Base-by-base conservation (phyloP, 2,888 invertebrate genomes). In the Cephus pulcher region DNA sequence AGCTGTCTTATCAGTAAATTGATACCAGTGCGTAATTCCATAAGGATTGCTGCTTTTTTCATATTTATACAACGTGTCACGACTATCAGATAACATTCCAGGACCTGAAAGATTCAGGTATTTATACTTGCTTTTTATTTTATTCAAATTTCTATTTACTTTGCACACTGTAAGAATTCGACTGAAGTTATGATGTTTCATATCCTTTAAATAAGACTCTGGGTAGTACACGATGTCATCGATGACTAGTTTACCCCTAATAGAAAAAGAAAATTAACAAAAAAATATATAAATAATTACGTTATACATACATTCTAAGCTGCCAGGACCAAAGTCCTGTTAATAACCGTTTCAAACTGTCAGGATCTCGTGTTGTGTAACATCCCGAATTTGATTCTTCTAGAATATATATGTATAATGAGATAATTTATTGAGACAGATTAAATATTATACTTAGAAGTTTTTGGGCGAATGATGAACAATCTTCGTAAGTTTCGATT, bases 401-500 rank as follows among this genome's bases (percentile, higher is more conserved):
- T 56, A 23, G 56, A 56, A 56, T 56, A 56, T 56, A 56, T 32
- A 32, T 32, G 1, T 34, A 32, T 71, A 23, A 71, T 71, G 32
- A 71, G 6, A 33, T 33, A 12, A 71, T 71, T 32, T 71, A 71
- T 56, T 56, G 9, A 56, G 1, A 56, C 56, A 2, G 2, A 56
- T 56, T 23, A 56, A 56, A 56, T 56, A 56, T 69, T 37, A 78
- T 74, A 88, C 88, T 80, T 1, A 81, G 35, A 1, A 85, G 75
- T 83, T 86, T 89, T 73, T 92, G 90, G 3, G 93, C 93, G 79
- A 92, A 93, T 6, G 89, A 86, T 80, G 90, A 91, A 80, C 93
- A 93, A 73, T 90, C 91, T 32, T 91, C 87, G 4, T 93, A 92
- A 1, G 92, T 89, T 86, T 94, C 94, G 75, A 94, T 83, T 78